Evolutionary conservation across 64 coral and sea anemone species (phyloP).

Genomic region (Porites australiensis): DNA sequence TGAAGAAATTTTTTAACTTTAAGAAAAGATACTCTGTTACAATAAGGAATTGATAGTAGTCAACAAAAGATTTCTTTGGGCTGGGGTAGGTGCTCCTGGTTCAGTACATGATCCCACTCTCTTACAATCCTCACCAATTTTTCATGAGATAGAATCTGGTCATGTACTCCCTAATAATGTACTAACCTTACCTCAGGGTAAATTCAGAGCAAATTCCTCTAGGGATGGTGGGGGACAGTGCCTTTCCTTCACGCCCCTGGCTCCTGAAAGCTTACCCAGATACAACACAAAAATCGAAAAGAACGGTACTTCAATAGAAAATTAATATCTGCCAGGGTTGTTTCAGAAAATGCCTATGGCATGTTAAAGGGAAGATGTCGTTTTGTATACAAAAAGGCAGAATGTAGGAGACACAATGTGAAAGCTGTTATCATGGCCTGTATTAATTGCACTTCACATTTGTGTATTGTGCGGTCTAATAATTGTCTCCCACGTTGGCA

Average conservation of each 20-base stretch:
- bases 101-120: slow-evolving; percentile 61
- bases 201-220: slow-evolving; percentile 60
- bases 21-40: slow-evolving; percentile 52
- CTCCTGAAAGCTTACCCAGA: slow-evolving; percentile 68
- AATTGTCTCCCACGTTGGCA: too few relatives aligned
- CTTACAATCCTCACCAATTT: slow-evolving; percentile 26
- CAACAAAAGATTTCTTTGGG: slow-evolving; percentile 12
- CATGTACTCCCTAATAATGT: slow-evolving; percentile 8
- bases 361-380: too few relatives aligned
- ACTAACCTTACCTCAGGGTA: slow-evolving; percentile 25
- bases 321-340: too few relatives aligned
- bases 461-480: too few relatives aligned
- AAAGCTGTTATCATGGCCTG: too few relatives aligned
- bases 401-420: too few relatives aligned
- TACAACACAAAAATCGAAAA: too few relatives aligned
- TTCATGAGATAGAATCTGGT: slow-evolving; percentile 45
- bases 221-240: slow-evolving; percentile 37
- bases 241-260: slow-evolving; percentile 61
- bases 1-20: slow-evolving; percentile 43
- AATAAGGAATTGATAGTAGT: slow-evolving; percentile 30
- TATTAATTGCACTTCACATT: too few relatives aligned
- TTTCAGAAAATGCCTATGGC: too few relatives aligned
- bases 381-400: too few relatives aligned
- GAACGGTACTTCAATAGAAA: too few relatives aligned
- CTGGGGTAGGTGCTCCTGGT: slow-evolving; percentile 46